Evolutionary conservation across 2,113 vertebrate species (phyloP), one percentile per base, ranked within the genome.

Genomic region (Cyanistes caeruleus): DNA sequence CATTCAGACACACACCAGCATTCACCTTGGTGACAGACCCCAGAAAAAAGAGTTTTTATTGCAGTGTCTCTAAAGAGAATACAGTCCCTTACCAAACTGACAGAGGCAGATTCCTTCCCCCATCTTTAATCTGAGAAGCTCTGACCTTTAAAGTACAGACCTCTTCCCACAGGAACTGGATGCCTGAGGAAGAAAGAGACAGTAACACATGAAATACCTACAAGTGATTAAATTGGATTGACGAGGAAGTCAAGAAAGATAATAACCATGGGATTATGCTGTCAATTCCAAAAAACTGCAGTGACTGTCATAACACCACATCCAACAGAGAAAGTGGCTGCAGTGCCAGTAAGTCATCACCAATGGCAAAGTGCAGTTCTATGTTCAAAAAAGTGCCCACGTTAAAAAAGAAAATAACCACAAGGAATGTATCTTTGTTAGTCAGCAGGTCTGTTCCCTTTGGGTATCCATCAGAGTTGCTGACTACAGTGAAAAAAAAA

Each of bases 71-170:
- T 49, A 52, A 37, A 92, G 20, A 49, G 37, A 77, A 22, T 39
- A 70, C 13, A 90, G 39, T 30, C 76, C 83, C 77, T 86, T 72
- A 84, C 48, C 52, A 90, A 92, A 90, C 19, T 41, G 73, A 81
- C 65, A 92, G 68, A 80, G 52, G 48, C 56, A 90, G 79, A 95
- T 88, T 90, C 55, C n/a, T 92, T 85, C 46, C 48, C 72, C 79
- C 17, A 77, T 81, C 56, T 91, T 93, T 85, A 73, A 76, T 91
- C 67, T 74, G 41, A 81, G 88, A 81, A 92, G 52, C 52, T 92
- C 65, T 95, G 82, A 96, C 94, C 93, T 96, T 94, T 96, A 67
- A 95, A 89, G 56, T 48, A 77, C 76, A 92, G 63, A 80, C 56
- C 30, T 90, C 85, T 87, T 93, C 89, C 76, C 91, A 92, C 21